phyloP scores from a whole-genome alignment of 2,797 vertebrate species.

The Hybognathus amarus region DNA sequence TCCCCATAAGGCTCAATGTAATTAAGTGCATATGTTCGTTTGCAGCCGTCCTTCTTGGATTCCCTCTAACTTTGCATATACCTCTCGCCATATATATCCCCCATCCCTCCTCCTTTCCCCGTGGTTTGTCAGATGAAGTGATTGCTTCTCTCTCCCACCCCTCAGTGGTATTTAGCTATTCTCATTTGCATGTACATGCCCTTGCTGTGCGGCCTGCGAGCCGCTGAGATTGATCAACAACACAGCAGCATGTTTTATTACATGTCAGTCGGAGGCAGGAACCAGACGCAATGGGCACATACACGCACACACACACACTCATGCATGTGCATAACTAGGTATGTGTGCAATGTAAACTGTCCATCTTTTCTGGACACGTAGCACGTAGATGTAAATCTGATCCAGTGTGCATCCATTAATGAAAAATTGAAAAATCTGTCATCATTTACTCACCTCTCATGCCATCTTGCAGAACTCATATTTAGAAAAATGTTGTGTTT shows the following conservation, averaged over 20 bases:
- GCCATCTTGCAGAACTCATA: neutral
- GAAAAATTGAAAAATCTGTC: neutral
- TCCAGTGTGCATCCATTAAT: neutral
- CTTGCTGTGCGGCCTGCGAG: constrained; percentile 90
- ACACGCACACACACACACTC: constrained; percentile 21
- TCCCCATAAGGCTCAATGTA: constrained; percentile 61
- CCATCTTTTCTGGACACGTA: neutral
- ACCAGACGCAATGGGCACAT: constrained; percentile 59
- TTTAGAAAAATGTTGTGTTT: neutral
- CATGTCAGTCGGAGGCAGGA: constrained; percentile 74
- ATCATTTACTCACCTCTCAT: neutral
- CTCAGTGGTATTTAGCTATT: constrained; percentile 91
- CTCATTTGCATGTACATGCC: constrained; percentile 99
- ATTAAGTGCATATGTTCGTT: constrained; percentile 68
- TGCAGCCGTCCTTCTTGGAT: constrained; percentile 58
- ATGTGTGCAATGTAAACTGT: constrained; percentile 19
- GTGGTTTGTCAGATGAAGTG: constrained; percentile 80
- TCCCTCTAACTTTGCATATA: constrained; percentile 72
- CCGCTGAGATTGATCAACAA: constrained; percentile 94
- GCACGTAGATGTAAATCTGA: constrained; percentile 1
- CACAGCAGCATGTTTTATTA: constrained; percentile 92
- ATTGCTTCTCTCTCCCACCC: constrained; percentile 78
- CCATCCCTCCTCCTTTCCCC: constrained; percentile 63
- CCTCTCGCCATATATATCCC: constrained; percentile 59
- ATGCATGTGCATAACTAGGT: constrained; percentile 49